These are phyloP conservation scores for Petrocephalus microphthalmus DNA, from an alignment of 2,113 vertebrate species.

Conservation along the genomic window DNA sequence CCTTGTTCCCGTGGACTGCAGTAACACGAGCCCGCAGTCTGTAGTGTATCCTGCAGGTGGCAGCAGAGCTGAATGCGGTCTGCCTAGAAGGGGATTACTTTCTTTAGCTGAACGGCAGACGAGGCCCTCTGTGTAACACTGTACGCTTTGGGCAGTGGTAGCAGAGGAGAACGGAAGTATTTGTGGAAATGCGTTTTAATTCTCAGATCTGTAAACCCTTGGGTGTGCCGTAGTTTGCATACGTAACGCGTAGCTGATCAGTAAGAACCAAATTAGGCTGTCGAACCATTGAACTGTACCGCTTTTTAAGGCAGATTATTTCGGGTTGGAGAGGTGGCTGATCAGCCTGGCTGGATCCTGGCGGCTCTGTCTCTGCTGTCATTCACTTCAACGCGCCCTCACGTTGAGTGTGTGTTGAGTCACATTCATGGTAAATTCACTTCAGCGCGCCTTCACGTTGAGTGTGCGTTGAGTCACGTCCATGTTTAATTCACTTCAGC, in stretches of 20 bases:
- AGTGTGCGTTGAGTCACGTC: neutral
- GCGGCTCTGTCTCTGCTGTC: neutral
- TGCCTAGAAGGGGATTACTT: neutral
- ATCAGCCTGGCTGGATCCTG: neutral
- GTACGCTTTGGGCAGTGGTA: neutral
- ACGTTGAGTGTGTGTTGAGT: neutral
- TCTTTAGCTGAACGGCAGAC: neutral
- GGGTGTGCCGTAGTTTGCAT: neutral
- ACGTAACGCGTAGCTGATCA: neutral
- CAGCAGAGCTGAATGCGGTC: conserved; percentile 7
- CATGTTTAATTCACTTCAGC: neutral
- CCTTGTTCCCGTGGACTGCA: neutral
- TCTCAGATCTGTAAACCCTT: neutral
- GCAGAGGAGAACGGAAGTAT: neutral
- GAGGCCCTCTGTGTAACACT: neutral
- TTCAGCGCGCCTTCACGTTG: neutral
- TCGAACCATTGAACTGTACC: neutral
- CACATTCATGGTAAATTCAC: neutral
- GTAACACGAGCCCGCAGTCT: neutral
- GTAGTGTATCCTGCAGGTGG: neutral
- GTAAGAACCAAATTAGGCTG: conserved; percentile 1
- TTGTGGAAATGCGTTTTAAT: neutral
- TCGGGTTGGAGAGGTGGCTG: neutral
- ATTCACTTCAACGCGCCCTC: neutral
- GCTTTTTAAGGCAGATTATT: neutral